Percentiles rank a stretch among this genome's conserved stretches.
Evolutionary conservation across 2,888 invertebrate genomes (phyloP).

Genomic region (Ochropleura leucogaster): DNA sequence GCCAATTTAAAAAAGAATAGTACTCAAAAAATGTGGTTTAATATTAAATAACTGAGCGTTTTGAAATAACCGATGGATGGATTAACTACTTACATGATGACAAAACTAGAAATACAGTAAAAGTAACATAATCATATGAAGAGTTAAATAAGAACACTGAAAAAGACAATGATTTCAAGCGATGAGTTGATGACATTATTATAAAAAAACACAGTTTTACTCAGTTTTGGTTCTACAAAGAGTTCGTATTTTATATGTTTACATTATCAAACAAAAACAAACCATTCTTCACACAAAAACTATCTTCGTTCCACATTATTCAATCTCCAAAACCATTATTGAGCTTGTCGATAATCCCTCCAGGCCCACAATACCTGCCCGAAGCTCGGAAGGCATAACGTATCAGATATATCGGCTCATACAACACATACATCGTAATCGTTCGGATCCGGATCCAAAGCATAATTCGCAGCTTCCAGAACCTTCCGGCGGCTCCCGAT

Average conservation of each 20-base stretch:
- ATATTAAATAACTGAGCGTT: too few species aligned
- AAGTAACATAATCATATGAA: too few species aligned
- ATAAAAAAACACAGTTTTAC: too few species aligned
- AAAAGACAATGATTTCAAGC: too few species aligned
- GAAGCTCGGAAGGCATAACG: slow-evolving; percentile 45
- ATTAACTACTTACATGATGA: too few species aligned
- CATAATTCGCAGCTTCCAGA: slow-evolving; percentile 69
- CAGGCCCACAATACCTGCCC: slow-evolving; percentile 46
- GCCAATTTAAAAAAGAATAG: too few species aligned
- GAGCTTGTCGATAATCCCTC: slow-evolving; percentile 43
- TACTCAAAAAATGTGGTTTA: too few species aligned
- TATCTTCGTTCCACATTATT: slow-evolving; percentile 15
- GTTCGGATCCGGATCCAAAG: slow-evolving; percentile 50
- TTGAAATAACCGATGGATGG: too few species aligned
- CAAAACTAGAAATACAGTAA: too few species aligned
- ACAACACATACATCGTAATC: slow-evolving; percentile 60
- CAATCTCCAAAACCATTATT: slow-evolving; percentile 17
- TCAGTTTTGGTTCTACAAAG: too few species aligned
- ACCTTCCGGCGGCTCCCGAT: slow-evolving; percentile 64
- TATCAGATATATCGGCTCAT: slow-evolving; percentile 58
- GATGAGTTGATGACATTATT: too few species aligned
- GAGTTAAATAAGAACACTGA: too few species aligned
- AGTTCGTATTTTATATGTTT: not conserved
- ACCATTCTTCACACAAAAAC: slow-evolving; percentile 2
- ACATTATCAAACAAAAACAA: not conserved